Evolutionary conservation across 1,140 invertebrate genomes (phyloP), one percentile per base, ranked within the genome.

Genomic region (Meloidogyne hapla): DNA sequence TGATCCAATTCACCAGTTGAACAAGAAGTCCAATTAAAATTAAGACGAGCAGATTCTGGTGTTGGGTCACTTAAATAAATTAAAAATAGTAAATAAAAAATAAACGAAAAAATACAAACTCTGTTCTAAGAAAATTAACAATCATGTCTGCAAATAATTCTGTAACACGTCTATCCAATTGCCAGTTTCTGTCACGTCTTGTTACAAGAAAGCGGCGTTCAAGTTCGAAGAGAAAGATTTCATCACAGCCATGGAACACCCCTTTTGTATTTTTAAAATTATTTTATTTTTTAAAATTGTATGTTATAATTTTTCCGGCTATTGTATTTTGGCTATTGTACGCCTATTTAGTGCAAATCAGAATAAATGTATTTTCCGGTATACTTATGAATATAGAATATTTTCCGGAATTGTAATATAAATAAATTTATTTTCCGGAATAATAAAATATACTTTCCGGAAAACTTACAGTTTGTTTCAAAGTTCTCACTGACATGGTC

Each of bases 401-500:
- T 65, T 65, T 64, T 26, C 18, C 21, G 33, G 21, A 69, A 23
- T 69, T 48, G 25, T 23, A 80, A 69, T 48, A 45, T 10, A 15
- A 28, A 3, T 2, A 26, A 23, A 76, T 48, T 66, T 6, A 75
- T 18, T 64, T 23, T 69, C 6, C 25, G n/a, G 10, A 33, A 18
- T 6, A 8, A 33, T 4, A 33, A 33, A 6, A 8, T 1, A 0
- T 25, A 45, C 15, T 8, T 25, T 21, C 6, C 33, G 42, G 33
- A 72, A 33, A 33, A 66, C 78, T 28, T 79, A 84, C 83, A 75
- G 74, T 86, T 79, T 69, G 80, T 84, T 69, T 87, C 84, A 76
- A 86, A 86, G 74, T 86, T 86, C 73, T 86, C 85, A 72, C 82
- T 84, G 64, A 86, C 78, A 73, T 86, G 86, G 65, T 86, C 85